A percentile compares a stretch with the other conserved stretches of the same genome.
phyloP scores from a whole-genome alignment of 2,797 vertebrate species.

The Taeniopygia guttata region DNA sequence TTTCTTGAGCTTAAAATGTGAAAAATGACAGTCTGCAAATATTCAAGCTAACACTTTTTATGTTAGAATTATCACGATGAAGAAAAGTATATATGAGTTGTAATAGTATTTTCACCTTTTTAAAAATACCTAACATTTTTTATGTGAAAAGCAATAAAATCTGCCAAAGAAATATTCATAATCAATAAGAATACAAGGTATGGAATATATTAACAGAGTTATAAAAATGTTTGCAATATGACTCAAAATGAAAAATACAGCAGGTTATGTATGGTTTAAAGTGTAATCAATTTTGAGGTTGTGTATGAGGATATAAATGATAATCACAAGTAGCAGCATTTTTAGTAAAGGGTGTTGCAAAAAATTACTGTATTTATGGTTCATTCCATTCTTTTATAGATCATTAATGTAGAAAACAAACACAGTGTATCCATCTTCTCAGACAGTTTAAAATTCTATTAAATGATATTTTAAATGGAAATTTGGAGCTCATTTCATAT shows the following conservation, averaged over 20 bases:
- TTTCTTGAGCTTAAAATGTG: constrained; percentile 55
- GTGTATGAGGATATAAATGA: constrained; percentile 76
- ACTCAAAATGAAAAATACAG: constrained; percentile 78
- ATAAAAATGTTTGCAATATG: constrained; percentile 77
- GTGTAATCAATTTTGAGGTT: constrained; percentile 80
- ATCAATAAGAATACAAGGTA: constrained; percentile 81
- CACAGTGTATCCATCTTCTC: constrained; percentile 71
- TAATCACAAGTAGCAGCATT: constrained; percentile 76
- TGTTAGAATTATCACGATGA: constrained; percentile 60
- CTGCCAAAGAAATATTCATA: constrained; percentile 77
- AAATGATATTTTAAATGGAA: constrained; percentile 75
- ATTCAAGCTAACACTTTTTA: constrained; percentile 42
- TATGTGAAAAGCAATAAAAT: constrained; percentile 79
- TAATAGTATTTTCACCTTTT: constrained; percentile 62
- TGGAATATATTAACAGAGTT: constrained; percentile 79
- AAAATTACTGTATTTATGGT: constrained; percentile 75
- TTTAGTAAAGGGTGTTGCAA: constrained; percentile 79
- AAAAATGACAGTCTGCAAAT: constrained; percentile 45
- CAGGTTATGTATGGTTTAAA: constrained; percentile 76
- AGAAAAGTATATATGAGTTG: constrained; percentile 51
- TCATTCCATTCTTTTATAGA: constrained; percentile 77
- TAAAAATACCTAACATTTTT: constrained; percentile 67
- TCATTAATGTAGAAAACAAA: constrained; percentile 81
- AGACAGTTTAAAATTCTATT: constrained; percentile 75
- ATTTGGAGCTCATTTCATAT: constrained; percentile 60